These are phyloP conservation scores for Semnornis frantzii DNA, from an alignment of 2,113 vertebrate genomes.

Conservation along the genomic window DNA sequence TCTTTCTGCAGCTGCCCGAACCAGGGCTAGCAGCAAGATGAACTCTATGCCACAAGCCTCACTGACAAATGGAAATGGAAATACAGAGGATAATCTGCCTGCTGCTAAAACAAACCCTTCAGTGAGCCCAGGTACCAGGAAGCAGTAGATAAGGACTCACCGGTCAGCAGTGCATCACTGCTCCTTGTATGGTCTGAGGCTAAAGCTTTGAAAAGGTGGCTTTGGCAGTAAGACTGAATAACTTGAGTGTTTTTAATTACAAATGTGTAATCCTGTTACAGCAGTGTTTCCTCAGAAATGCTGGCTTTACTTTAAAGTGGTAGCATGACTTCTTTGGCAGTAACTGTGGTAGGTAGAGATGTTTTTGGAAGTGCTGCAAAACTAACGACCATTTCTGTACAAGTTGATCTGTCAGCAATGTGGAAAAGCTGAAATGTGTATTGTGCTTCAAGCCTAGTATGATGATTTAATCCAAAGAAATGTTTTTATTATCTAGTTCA, in stretches of 20 bases:
- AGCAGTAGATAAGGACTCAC: not conserved
- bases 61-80: constrained; percentile 54
- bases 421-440: not conserved
- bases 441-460: not conserved
- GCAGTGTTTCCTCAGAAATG: not conserved
- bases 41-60: constrained; percentile 50
- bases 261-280: not conserved
- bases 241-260: not conserved
- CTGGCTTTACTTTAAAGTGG: not conserved
- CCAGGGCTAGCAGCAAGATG: constrained; percentile 53
- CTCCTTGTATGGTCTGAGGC: not conserved
- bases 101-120: constrained; percentile 54
- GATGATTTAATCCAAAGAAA: not conserved
- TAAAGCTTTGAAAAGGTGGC: not conserved
- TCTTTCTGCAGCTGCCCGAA: constrained; percentile 52
- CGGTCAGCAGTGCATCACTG: not conserved
- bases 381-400: not conserved
- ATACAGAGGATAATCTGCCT: constrained; percentile 56
- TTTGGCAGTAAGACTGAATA: not conserved
- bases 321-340: not conserved
- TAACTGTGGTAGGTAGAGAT: not conserved
- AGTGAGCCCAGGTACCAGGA: constrained; percentile 69
- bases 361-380: not conserved
- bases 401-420: not conserved
- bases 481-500: constrained; percentile 68